Evolutionary conservation across 2,888 invertebrate genomes (phyloP).

Genomic region (Maniola hyperantus): DNA sequence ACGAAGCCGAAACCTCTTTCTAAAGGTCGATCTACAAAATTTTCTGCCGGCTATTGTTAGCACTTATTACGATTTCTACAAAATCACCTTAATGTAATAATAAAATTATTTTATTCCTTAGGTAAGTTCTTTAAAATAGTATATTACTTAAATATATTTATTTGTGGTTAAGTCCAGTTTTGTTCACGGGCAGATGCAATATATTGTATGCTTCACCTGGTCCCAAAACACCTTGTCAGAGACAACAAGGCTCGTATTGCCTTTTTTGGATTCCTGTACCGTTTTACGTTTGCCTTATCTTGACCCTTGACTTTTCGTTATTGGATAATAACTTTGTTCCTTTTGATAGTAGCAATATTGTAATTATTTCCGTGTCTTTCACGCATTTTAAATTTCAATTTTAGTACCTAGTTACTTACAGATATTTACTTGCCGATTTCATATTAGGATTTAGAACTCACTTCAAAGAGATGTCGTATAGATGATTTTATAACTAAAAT

Average conservation of each 20-base stretch:
- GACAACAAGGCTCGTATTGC: conserved; percentile 43
- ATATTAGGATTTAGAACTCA: background rate
- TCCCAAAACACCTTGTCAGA: conserved; percentile 57
- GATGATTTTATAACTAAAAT: background rate
- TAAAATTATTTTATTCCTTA: too few relatives aligned
- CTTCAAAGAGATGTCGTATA: conserved; percentile 2
- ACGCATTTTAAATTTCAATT: background rate
- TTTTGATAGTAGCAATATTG: conserved; percentile 12
- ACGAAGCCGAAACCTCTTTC: too few relatives aligned
- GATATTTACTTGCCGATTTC: background rate
- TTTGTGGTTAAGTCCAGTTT: conserved; percentile 9
- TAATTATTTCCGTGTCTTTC: conserved; percentile 1
- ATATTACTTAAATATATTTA: background rate
- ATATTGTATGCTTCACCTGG: conserved; percentile 60
- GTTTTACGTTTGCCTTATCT: conserved; percentile 57
- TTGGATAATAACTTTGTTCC: conserved; percentile 19
- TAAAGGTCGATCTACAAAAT: too few relatives aligned
- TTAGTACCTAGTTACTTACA: background rate
- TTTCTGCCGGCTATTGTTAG: too few relatives aligned
- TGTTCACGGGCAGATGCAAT: conserved; percentile 52
- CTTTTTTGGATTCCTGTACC: conserved; percentile 56
- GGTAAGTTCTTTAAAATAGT: too few relatives aligned
- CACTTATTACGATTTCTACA: background rate
- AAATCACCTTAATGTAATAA: background rate
- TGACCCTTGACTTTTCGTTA: conserved; percentile 48